Conservation (phyloP, 1,140 invertebrate species). For the Heliconius hewitsoni region DNA sequence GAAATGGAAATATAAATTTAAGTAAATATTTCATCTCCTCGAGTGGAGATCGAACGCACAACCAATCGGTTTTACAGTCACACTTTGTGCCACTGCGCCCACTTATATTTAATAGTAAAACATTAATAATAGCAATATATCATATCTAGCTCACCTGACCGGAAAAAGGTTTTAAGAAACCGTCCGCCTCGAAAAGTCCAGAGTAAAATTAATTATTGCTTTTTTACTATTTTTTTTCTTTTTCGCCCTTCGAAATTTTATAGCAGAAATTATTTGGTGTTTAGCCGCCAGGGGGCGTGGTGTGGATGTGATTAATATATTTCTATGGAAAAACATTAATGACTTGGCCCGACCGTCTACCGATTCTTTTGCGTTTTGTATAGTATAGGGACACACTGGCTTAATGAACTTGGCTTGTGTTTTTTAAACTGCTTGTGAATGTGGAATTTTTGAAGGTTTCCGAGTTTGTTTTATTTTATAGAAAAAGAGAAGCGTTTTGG, state of each 20-base stretch:
- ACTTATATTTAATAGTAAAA: constrained; percentile 22
- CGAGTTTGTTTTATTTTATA: not conserved
- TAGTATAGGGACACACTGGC: constrained; percentile 25
- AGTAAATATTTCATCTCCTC: too few species aligned
- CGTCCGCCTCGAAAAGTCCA: constrained; percentile 66
- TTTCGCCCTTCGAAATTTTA: constrained; percentile 58
- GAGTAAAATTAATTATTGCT: constrained; percentile 78
- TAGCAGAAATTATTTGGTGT: constrained; percentile 80
- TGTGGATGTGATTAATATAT: constrained; percentile 74
- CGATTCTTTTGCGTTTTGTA: constrained; percentile 55
- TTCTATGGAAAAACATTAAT: constrained; percentile 78
- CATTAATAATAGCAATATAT: constrained; percentile 59
- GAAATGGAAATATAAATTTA: too few species aligned
- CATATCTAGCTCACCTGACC: constrained; percentile 69
- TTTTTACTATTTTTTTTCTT: constrained; percentile 46
- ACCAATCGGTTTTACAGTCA: too few species aligned
- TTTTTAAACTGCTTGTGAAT: constrained; percentile 21
- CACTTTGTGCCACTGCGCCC: too few species aligned
- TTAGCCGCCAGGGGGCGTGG: constrained; percentile 76
- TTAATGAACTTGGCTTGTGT: constrained; percentile 36
- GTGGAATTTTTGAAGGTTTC: constrained; percentile 11
- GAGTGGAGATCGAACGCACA: too few species aligned
- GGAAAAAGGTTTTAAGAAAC: constrained; percentile 50
- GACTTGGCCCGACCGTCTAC: constrained; percentile 54
- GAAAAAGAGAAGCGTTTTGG: not conserved